Evolutionary conservation across 2,888 invertebrate species (phyloP).

Genomic region (Cerastis leucographa): DNA sequence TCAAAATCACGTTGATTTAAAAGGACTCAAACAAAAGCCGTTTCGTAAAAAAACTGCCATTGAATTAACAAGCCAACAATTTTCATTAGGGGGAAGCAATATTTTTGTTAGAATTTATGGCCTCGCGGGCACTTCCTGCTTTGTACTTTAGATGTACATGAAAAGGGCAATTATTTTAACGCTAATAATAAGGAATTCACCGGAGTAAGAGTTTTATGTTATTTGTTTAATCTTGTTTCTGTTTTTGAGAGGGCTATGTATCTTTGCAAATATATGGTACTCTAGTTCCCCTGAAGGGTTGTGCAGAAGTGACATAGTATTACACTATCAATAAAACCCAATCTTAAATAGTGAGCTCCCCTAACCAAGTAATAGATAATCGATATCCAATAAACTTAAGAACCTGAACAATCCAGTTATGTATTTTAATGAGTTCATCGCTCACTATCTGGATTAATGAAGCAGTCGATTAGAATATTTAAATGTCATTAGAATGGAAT

Average conservation of each 20-base stretch:
- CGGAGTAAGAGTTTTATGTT: constrained; percentile 4
- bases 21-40: constrained; percentile 14
- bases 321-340: not conserved
- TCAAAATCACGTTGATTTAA: constrained; percentile 33
- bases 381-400: constrained; percentile 21
- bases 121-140: constrained; percentile 22
- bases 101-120: constrained; percentile 69
- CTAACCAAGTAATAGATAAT: not conserved
- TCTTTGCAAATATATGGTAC: not conserved
- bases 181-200: constrained; percentile 37
- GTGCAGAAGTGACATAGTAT: not conserved
- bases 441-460: constrained; percentile 8
- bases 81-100: constrained; percentile 67
- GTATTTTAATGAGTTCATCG: constrained; percentile 17
- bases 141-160: constrained; percentile 42
- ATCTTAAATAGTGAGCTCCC: not conserved
- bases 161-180: constrained; percentile 56
- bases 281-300: not conserved
- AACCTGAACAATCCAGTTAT: constrained; percentile 34
- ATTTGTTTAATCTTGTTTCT: constrained; percentile 11
- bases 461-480: constrained; percentile 1
- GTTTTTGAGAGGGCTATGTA: not conserved
- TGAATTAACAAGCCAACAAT: constrained; percentile 60
- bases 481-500: not conserved
- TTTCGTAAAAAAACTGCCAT: constrained; percentile 33